Percentiles rank a stretch among this genome's conserved stretches.
phyloP scores from a whole-genome alignment of 2,888 invertebrate species.

The Tanypteryx hageni region DNA sequence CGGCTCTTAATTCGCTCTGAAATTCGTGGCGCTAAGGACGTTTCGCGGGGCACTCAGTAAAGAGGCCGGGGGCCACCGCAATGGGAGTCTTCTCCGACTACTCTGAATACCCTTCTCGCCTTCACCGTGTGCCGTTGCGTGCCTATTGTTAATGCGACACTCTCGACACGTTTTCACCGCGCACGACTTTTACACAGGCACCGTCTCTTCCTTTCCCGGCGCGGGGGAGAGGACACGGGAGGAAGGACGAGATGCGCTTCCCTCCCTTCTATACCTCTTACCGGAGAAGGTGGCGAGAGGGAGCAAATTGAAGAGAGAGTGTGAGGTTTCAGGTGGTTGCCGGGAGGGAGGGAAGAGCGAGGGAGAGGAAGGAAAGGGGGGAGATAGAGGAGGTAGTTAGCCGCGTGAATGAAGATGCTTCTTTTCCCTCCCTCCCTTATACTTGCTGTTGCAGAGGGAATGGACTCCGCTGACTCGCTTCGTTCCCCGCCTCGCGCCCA shows the following conservation, averaged over 20 bases:
- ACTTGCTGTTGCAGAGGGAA: neutral
- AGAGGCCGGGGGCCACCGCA: too few relatives aligned
- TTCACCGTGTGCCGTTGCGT: neutral
- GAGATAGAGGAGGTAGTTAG: neutral
- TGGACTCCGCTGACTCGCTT: neutral
- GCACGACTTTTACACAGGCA: neutral
- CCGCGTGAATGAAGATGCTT: neutral
- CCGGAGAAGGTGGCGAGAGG: neutral
- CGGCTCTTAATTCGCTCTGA: too few relatives aligned
- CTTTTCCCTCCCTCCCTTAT: neutral
- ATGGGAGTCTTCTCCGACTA: too few relatives aligned
- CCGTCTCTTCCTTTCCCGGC: neutral
- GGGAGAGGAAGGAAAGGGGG: neutral
- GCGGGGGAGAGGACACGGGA: neutral
- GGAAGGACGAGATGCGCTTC: neutral
- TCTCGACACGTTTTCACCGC: neutral
- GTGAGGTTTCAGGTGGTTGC: constrained; percentile 5
- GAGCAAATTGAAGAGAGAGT: too few relatives aligned
- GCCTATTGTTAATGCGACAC: neutral
- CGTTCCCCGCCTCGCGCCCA: neutral
- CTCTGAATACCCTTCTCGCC: too few relatives aligned
- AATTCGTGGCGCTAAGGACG: too few relatives aligned
- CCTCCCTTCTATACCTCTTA: neutral
- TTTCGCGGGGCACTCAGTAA: too few relatives aligned
- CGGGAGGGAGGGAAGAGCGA: neutral